Base-by-base conservation (phyloP, 2,113 vertebrate species). In the Anhinga anhinga region DNA sequence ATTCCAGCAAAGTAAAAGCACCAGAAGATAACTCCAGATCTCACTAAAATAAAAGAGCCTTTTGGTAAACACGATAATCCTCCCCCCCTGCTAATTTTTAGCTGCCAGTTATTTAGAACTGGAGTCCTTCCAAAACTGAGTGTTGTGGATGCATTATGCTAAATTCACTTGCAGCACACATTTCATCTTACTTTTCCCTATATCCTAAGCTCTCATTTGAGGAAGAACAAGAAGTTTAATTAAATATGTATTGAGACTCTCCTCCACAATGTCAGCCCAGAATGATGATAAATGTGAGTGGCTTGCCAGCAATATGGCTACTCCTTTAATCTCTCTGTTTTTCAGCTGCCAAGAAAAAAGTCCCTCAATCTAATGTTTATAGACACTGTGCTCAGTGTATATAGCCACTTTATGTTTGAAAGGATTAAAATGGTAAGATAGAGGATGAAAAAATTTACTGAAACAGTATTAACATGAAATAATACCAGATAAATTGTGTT, bases 141-240 rank as follows among this genome's bases (percentile, higher is more conserved):
- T 86, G 86, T 90, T 74, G 77, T 44, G 40, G 82, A 79, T 84
- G 50, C 40, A 74, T 65, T 86, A 76, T 63, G 30, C 34, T 91
- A 88, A 97, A 85, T 45, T 45, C 84, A 81, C 71, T 80, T 58
- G 59, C 25, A 81, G 62, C 30, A 67, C 42, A 70, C 66, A 92
- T 90, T 91, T 94, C 58, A 90, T 91, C 81, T 93, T 79, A 50
- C 32, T 90, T 78, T 88, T 65, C 21, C 49, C 29, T 82, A 19
- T 56, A 71, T 69, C 80, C 40, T 89, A 86, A 92, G 44, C 58
- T 95, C 88, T 96, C 86, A 82, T 93, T 95, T 83, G 78, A 89
- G 91, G 94, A 97, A 95, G 61, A 97, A 94, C 47, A 96, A 93
- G 73, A 81, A 88, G 58, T 96, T 98, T 97, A 97, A 98, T 98